Conservation (phyloP, 1,140 invertebrate genomes). For the Caenorhabditis remanei region DNA sequence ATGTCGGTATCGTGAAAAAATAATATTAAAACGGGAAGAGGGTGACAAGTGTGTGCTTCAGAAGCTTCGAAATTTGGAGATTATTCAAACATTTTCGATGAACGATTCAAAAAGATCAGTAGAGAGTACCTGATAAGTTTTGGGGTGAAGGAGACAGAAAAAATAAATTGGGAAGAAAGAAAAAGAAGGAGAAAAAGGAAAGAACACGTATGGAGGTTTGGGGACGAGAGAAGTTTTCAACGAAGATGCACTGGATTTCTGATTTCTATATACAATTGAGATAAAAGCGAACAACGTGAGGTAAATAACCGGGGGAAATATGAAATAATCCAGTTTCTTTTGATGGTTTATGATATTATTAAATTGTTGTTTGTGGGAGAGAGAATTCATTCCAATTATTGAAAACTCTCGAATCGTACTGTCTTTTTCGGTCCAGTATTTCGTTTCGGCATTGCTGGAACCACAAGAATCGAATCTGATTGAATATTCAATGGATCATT, state of each 20-base stretch:
- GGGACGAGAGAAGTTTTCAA: not conserved
- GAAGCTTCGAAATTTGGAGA: not conserved
- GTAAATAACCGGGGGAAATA: slow-evolving; percentile 8
- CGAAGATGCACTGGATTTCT: not conserved
- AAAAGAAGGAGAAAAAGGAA: not conserved
- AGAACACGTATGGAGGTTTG: slow-evolving; percentile 40
- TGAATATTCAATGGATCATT: slow-evolving; percentile 30
- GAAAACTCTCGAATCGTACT: slow-evolving; percentile 30
- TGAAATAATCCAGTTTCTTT: slow-evolving; percentile 23
- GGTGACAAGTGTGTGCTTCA: not conserved
- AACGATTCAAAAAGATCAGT: slow-evolving; percentile 39
- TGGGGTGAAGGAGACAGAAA: slow-evolving; percentile 9
- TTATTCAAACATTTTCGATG: slow-evolving; percentile 29
- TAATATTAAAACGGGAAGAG: not conserved
- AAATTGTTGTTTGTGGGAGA: not conserved
- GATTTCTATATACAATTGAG: not conserved
- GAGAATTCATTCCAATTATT: not conserved
- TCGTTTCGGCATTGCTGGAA: slow-evolving; percentile 1
- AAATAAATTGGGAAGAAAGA: not conserved
- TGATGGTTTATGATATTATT: not conserved
- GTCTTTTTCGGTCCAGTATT: slow-evolving; percentile 19
- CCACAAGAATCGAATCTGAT: slow-evolving; percentile 3
- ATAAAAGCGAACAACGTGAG: not conserved
- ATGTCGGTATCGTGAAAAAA: not conserved
- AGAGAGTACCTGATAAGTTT: slow-evolving; percentile 30